phyloP scores from a whole-genome alignment of 2,888 invertebrate genomes.

The Andrena hattorfiana region DNA sequence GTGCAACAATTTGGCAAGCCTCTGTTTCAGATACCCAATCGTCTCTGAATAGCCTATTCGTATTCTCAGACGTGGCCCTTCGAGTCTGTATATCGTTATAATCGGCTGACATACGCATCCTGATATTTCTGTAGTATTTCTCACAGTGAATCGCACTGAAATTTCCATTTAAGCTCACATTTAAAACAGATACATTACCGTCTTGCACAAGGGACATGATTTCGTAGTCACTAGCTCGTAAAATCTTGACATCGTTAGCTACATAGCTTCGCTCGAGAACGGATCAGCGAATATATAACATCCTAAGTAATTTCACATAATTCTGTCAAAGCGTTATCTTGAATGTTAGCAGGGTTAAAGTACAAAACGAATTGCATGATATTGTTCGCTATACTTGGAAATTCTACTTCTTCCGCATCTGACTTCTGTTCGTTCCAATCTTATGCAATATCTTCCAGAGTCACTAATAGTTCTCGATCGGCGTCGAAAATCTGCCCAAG shows the following conservation, averaged over 20 bases:
- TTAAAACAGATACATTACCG: slow-evolving; percentile 19
- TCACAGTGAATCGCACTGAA: not conserved
- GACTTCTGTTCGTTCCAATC: slow-evolving; percentile 12
- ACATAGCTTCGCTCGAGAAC: too few relatives aligned
- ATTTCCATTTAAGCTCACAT: not conserved
- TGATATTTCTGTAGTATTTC: slow-evolving; percentile 22
- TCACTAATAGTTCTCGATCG: not conserved
- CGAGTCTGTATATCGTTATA: slow-evolving; percentile 52
- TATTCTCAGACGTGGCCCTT: slow-evolving; percentile 51
- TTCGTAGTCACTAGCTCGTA: not conserved
- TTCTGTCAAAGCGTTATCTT: not conserved
- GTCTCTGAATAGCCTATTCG: slow-evolving; percentile 54
- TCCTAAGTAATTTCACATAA: not conserved
- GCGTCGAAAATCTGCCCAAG: slow-evolving; percentile 11
- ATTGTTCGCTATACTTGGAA: not conserved
- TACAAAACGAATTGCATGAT: not conserved
- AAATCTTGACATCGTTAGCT: not conserved
- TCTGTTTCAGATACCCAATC: slow-evolving; percentile 56
- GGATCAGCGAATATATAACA: too few relatives aligned
- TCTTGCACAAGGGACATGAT: slow-evolving; percentile 15
- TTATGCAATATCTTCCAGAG: not conserved
- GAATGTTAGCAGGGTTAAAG: slow-evolving; percentile 27
- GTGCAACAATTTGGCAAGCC: slow-evolving; percentile 26
- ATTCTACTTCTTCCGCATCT: not conserved
- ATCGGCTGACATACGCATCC: slow-evolving; percentile 41